These are phyloP conservation scores for Drosophila lacteicornis DNA, from an alignment of 1,140 invertebrate genomes.

Conservation along the genomic window DNA sequence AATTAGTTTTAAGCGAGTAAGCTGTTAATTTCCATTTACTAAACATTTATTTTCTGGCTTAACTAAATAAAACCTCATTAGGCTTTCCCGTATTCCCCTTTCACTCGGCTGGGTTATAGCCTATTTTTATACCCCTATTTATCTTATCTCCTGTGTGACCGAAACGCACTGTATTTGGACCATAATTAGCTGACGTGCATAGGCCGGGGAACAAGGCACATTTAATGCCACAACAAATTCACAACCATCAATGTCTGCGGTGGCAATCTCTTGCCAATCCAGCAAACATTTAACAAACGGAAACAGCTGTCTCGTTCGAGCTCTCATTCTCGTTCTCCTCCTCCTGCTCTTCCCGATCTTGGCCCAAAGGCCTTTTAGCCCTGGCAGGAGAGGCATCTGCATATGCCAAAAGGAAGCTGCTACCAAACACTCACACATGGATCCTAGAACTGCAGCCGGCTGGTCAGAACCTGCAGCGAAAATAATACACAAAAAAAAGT, in stretches of 20 bases:
- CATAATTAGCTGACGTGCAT: slow-evolving; percentile 62
- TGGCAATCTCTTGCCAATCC: slow-evolving; percentile 77
- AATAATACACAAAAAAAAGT: not conserved
- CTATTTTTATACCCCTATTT: not conserved
- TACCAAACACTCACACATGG: slow-evolving; percentile 70
- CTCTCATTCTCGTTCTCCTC: slow-evolving; percentile 12
- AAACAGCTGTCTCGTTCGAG: slow-evolving; percentile 70
- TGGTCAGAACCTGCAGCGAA: slow-evolving; percentile 48
- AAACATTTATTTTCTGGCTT: not conserved
- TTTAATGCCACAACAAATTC: slow-evolving; percentile 70
- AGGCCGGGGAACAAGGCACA: slow-evolving; percentile 37
- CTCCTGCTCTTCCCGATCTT: slow-evolving; percentile 17
- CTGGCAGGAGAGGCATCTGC: slow-evolving; percentile 48
- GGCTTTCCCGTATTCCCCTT: not conserved
- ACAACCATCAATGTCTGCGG: slow-evolving; percentile 72
- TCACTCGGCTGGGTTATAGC: not conserved
- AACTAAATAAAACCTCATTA: not conserved
- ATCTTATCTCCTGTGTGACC: not conserved
- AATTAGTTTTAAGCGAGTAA: slow-evolving; percentile 6
- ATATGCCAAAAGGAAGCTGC: slow-evolving; percentile 79
- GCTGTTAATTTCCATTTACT: not conserved
- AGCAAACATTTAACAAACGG: slow-evolving; percentile 82
- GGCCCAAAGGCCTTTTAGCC: slow-evolving; percentile 40
- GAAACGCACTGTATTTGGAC: slow-evolving; percentile 40
- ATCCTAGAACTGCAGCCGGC: slow-evolving; percentile 58